These are phyloP conservation scores for Caranx melampygus DNA, from an alignment of 2,113 vertebrate genomes.

Conservation along the genomic window DNA sequence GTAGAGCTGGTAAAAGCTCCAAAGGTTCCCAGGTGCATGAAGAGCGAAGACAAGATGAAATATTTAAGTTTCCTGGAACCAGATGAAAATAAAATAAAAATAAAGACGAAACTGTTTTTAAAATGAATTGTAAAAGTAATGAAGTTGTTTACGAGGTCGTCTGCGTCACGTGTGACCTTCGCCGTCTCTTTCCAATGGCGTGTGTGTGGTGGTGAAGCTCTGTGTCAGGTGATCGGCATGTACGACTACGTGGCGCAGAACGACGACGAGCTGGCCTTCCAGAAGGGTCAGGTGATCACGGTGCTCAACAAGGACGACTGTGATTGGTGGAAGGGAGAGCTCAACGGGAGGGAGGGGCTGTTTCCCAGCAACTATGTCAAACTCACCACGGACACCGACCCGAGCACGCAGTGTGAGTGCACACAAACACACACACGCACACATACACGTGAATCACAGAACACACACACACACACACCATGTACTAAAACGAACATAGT, in stretches of 20 bases:
- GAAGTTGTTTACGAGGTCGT: background rate
- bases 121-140: too few species aligned
- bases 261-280: slow-evolving; percentile 97
- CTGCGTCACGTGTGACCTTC: background rate
- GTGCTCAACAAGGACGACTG: slow-evolving; percentile 98
- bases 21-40: too few species aligned
- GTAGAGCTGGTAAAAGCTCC: too few species aligned
- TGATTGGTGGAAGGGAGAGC: slow-evolving; percentile 99
- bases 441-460: slow-evolving; percentile 3
- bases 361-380: slow-evolving; percentile 99
- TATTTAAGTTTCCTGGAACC: too few species aligned
- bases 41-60: too few species aligned
- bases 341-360: slow-evolving; percentile 93
- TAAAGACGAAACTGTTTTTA: too few species aligned
- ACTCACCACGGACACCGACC: slow-evolving; percentile 96
- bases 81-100: too few species aligned
- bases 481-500: slow-evolving; percentile 63
- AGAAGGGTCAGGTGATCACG: slow-evolving; percentile 97
- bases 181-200: background rate
- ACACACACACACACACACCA: background rate
- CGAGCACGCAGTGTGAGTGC: slow-evolving; percentile 99
- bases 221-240: slow-evolving; percentile 99
- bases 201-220: slow-evolving; percentile 37
- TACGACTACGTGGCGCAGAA: slow-evolving; percentile 98
- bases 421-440: slow-evolving; percentile 19